Base-by-base conservation (phyloP, 2,797 vertebrate genomes). In the Danio albolineatus region DNA sequence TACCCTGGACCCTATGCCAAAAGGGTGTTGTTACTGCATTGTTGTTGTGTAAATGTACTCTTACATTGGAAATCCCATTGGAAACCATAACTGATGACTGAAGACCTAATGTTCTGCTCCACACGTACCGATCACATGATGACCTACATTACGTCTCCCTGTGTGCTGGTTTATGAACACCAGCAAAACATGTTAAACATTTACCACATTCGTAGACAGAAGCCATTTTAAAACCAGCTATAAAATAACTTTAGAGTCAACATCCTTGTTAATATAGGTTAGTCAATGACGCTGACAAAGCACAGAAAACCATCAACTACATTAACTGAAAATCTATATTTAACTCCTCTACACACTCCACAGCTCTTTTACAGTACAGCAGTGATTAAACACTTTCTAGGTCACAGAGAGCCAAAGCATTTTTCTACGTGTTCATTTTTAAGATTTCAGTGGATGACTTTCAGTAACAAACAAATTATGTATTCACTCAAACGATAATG, bases 181-280 rank as follows among this genome's bases (percentile, higher is more conserved):
- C 38, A 36, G 59, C 44, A 59, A 51, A 39, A 38, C 43, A 16
- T 38, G 80, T 79, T 70, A 76, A 78, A 79, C 82, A 82, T 84
- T 78, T 19, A 82, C 73, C 9, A 1, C 7, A n/a, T 49, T 21
- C 65, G 70, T 54, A 53, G 14, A 73, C 48, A 28, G 38, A 54
- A 64, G 17, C 36, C 43, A 56, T 14, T 72, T 56, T 14, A 72
- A 12, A 56, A 10, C 56, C 17, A 0, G 54, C 9, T 36, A 46
- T 44, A 57, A 44, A 72, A 39, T 72, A 16, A 72, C 39, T 57
- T 57, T 14, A 72, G 12, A 72, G 70, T 28, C 7, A 46, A 60
- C 41, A 57, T 72, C 17, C 41, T 59, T n/a, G 54, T 59, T 59
- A 73, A 73, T 59, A 46, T 28, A 28, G 19, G n/a, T 21, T 7